Evolutionary conservation across 2,888 invertebrate genomes (phyloP).

Genomic region (Dioctria linearis): DNA sequence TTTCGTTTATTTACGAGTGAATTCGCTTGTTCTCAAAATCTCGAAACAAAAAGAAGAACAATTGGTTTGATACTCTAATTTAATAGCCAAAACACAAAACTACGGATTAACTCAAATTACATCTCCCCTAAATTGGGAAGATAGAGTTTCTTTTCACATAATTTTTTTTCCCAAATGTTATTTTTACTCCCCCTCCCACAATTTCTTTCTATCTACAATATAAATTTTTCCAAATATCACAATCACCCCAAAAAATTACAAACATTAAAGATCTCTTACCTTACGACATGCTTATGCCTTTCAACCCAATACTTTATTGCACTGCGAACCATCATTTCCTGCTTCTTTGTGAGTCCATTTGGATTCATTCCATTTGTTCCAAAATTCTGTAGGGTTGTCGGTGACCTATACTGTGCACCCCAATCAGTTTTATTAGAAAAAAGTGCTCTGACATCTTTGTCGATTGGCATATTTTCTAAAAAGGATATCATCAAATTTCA

Average conservation of each 20-base stretch:
- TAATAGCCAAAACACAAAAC: too few relatives aligned
- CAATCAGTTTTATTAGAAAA: conserved; percentile 86
- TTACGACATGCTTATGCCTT: conserved; percentile 88
- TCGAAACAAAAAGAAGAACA: too few relatives aligned
- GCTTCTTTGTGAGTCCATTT: conserved; percentile 85
- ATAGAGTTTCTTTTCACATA: too few relatives aligned
- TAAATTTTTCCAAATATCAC: not conserved
- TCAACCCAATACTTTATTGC: conserved; percentile 94
- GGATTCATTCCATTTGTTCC: conserved; percentile 76
- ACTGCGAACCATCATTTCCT: conserved; percentile 87
- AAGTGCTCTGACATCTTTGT: conserved; percentile 81
- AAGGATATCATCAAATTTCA: not conserved
- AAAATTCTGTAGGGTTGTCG: conserved; percentile 78
- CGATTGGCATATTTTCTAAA: conserved; percentile 73
- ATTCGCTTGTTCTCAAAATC: too few relatives aligned
- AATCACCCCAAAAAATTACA: not conserved
- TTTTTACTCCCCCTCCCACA: too few relatives aligned
- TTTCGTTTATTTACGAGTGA: too few relatives aligned
- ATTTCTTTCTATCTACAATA: not conserved
- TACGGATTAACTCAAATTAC: too few relatives aligned
- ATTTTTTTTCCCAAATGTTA: too few relatives aligned
- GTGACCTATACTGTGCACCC: conserved; percentile 81
- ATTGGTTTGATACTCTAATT: too few relatives aligned
- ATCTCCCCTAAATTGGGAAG: too few relatives aligned
- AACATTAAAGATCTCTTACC: conserved; percentile 71